These are phyloP conservation scores for Pseudopleuronectes americanus DNA, from an alignment of 2,797 vertebrate species.

Conservation along the genomic window DNA sequence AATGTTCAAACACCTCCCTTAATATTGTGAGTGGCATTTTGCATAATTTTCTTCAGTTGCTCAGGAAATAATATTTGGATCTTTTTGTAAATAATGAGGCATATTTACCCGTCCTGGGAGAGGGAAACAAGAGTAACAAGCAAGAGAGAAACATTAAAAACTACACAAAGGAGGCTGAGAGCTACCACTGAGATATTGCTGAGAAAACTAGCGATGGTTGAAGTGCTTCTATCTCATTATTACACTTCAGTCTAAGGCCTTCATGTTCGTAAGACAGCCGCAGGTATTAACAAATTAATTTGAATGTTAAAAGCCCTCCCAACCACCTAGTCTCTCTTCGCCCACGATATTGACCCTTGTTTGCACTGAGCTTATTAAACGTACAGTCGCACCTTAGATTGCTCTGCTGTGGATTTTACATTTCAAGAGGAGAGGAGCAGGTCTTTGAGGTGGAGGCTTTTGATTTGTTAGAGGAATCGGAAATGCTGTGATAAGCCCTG, in stretches of 20 bases:
- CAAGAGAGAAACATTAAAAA: too few species aligned
- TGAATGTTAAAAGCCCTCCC: slow-evolving; percentile 26
- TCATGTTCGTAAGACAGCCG: neutral
- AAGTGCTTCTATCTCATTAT: neutral
- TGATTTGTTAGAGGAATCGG: slow-evolving; percentile 50
- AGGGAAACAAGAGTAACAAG: too few species aligned
- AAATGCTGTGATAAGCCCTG: slow-evolving; percentile 21
- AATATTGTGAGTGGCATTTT: too few species aligned
- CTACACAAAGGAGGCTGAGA: too few species aligned
- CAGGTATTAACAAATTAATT: slow-evolving; percentile 10
- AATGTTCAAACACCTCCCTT: too few species aligned
- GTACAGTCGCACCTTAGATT: neutral
- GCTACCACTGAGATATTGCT: too few species aligned
- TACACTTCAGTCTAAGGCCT: neutral
- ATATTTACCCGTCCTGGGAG: too few species aligned
- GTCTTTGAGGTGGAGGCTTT: slow-evolving; percentile 45
- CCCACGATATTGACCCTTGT: slow-evolving; percentile 38
- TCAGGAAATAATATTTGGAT: too few species aligned
- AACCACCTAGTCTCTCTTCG: slow-evolving; percentile 10
- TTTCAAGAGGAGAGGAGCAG: slow-evolving; percentile 1
- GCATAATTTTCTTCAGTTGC: too few species aligned
- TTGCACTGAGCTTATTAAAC: slow-evolving; percentile 46
- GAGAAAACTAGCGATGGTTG: too few species aligned
- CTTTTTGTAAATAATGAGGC: too few species aligned
- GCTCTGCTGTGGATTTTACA: neutral